phyloP scores from a whole-genome alignment of 2,113 vertebrate species.

The Lepidothrix coronata region DNA sequence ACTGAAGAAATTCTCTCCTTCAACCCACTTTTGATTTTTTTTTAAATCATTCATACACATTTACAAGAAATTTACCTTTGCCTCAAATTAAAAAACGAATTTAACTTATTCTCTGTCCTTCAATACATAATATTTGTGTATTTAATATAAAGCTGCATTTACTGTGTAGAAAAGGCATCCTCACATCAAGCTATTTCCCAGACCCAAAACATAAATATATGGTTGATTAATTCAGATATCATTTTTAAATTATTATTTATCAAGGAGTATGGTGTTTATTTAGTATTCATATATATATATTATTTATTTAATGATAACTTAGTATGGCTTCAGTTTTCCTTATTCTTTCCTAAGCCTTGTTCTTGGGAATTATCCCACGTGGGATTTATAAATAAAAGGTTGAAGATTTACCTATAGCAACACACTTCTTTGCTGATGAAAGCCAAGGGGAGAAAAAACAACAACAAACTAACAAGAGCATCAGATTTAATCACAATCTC shows the following conservation, averaged over 20 bases:
- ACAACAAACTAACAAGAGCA: neutral
- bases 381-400: neutral
- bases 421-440: neutral
- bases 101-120: neutral
- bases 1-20: neutral
- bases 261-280: neutral
- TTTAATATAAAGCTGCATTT: neutral
- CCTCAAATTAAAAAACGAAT: neutral
- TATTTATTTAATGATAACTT: neutral
- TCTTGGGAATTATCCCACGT: neutral
- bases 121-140: neutral
- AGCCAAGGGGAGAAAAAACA: neutral
- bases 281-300: neutral
- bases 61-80: neutral
- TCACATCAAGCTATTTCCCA: neutral
- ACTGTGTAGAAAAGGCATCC: neutral
- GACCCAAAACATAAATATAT: neutral
- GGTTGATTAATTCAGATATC: neutral
- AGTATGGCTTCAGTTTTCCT: neutral
- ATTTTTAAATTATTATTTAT: neutral
- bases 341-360: neutral
- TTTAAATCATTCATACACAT: neutral
- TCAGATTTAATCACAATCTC: neutral
- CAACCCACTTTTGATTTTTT: neutral
- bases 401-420: neutral